phyloP scores from a whole-genome alignment of 1,140 invertebrate species.

The Hyposmocoma kahamanoa region DNA sequence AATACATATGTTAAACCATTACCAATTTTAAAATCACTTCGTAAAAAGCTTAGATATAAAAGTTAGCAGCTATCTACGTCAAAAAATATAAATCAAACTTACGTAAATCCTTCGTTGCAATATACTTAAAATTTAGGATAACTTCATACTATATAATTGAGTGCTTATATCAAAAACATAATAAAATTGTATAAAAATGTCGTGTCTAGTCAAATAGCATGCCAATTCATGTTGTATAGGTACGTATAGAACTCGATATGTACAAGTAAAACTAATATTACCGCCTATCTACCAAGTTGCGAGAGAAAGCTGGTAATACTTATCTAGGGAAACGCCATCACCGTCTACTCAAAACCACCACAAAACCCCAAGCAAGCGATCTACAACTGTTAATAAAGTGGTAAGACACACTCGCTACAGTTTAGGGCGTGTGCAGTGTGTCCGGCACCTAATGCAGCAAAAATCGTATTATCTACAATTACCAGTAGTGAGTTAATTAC shows the following conservation, averaged over 20 bases:
- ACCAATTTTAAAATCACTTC: too few species aligned
- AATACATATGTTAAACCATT: too few species aligned
- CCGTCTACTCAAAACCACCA: constrained; percentile 33
- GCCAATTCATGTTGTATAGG: neutral
- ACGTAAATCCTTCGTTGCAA: too few species aligned
- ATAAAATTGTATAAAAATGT: neutral
- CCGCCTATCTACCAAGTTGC: neutral
- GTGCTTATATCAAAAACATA: too few species aligned
- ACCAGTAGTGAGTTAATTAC: constrained; percentile 72
- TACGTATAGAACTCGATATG: too few species aligned
- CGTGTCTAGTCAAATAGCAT: neutral
- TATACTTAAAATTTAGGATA: too few species aligned
- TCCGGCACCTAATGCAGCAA: constrained; percentile 38
- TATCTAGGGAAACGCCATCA: constrained; percentile 31
- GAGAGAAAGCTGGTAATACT: neutral
- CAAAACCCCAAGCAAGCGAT: constrained; percentile 60
- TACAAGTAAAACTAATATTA: neutral
- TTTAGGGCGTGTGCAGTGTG: constrained; percentile 12
- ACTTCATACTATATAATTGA: too few species aligned
- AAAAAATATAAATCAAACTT: too few species aligned
- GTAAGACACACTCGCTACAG: constrained; percentile 20
- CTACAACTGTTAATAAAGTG: constrained; percentile 32
- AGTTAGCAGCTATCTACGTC: too few species aligned
- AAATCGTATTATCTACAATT: constrained; percentile 63
- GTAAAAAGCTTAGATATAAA: too few species aligned